Conservation (phyloP, 2,797 vertebrate species). For the Galaxias olidus region DNA sequence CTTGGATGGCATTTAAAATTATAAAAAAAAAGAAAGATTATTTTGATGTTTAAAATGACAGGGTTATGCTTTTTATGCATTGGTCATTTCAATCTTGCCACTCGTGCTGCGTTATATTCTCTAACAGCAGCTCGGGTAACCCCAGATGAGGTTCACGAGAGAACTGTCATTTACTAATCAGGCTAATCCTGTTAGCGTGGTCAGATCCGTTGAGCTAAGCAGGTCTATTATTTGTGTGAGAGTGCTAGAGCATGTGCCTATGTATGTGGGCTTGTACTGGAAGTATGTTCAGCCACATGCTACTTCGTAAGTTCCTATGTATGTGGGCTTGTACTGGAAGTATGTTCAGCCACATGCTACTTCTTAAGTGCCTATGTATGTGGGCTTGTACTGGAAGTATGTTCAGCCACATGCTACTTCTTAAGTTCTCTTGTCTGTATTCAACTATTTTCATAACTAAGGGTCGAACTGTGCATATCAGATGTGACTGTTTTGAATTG, state of each 20-base stretch:
- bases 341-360: not conserved
- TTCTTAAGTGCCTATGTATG: not conserved
- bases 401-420: too few species aligned
- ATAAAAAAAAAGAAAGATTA: not conserved
- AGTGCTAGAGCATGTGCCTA: not conserved
- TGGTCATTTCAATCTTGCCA: not conserved
- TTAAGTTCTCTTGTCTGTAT: too few species aligned
- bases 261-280: slow-evolving; percentile 3
- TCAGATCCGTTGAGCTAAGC: slow-evolving; percentile 19
- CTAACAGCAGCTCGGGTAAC: slow-evolving; percentile 4
- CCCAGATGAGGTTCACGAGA: not conserved
- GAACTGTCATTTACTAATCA: slow-evolving; percentile 6
- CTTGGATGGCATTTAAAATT: too few species aligned
- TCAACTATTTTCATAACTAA: too few species aligned
- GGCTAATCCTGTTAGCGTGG: slow-evolving; percentile 13
- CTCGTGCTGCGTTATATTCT: slow-evolving; percentile 6
- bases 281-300: not conserved
- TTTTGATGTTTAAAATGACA: not conserved
- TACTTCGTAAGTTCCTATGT: not conserved
- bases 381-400: not conserved
- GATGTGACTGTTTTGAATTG: not conserved
- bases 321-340: slow-evolving; percentile 3
- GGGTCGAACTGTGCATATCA: not conserved
- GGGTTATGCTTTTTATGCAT: not conserved
- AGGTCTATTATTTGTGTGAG: slow-evolving; percentile 5